These are phyloP conservation scores for Euphydryas editha DNA, from an alignment of 2,888 invertebrate genomes.

Conservation along the genomic window DNA sequence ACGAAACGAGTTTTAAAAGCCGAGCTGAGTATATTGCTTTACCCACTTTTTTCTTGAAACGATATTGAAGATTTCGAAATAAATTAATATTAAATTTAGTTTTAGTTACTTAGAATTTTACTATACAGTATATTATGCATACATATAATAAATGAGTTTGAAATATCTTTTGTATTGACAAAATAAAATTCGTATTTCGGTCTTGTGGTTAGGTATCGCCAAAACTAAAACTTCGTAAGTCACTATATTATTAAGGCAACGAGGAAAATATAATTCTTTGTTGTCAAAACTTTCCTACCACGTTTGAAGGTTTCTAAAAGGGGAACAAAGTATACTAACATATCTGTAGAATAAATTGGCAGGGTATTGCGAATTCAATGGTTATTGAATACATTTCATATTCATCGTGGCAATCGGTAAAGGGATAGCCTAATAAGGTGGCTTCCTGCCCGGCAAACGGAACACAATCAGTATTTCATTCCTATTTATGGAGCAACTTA, in stretches of 20 bases:
- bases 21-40: constrained; percentile 9
- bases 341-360: constrained; percentile 31
- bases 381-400: constrained; percentile 44
- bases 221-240: neutral
- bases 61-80: neutral
- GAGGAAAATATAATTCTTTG: constrained; percentile 7
- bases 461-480: constrained; percentile 63
- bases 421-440: constrained; percentile 59
- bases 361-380: constrained; percentile 29
- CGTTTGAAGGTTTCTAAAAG: constrained; percentile 13
- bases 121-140: neutral
- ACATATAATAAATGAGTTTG: neutral
- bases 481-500: constrained; percentile 49
- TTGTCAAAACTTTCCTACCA: neutral
- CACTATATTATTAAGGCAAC: neutral
- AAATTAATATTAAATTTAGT: neutral
- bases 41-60: constrained; percentile 5
- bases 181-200: neutral
- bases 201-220: neutral
- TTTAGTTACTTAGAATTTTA: neutral
- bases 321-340: constrained; percentile 18
- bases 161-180: neutral
- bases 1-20: constrained; percentile 23
- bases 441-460: constrained; percentile 57
- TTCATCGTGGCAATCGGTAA: constrained; percentile 42